Conservation (phyloP, 2,797 vertebrate genomes). For the Enteromius trimaculatus region DNA sequence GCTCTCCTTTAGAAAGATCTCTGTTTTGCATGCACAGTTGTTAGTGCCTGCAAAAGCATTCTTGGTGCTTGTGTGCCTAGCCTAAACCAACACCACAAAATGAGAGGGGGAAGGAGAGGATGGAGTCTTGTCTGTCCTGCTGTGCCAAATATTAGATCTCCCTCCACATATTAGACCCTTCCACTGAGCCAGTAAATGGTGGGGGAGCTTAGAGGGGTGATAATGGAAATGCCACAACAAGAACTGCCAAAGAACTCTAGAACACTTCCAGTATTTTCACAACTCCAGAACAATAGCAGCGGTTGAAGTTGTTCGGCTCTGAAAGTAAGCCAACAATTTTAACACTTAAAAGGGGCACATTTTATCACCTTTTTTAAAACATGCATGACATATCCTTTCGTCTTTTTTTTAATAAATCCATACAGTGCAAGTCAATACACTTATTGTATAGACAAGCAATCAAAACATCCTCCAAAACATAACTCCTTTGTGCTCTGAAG, state of each 20-base stretch:
- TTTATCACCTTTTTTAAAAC: background rate
- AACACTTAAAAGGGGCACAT: background rate
- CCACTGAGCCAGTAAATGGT: slow-evolving; percentile 74
- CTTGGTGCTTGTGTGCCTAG: slow-evolving; percentile 47
- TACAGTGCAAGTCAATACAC: background rate
- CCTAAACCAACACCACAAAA: slow-evolving; percentile 60
- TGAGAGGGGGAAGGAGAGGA: slow-evolving; percentile 61
- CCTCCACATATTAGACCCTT: slow-evolving; percentile 84
- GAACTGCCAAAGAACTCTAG: slow-evolving; percentile 48
- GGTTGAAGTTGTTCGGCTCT: slow-evolving; percentile 18
- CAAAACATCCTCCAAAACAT: background rate
- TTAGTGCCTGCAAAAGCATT: slow-evolving; percentile 50
- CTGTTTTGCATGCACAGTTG: slow-evolving; percentile 45
- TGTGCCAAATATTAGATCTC: slow-evolving; percentile 84
- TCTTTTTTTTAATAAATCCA: too few relatives aligned
- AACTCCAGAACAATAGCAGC: slow-evolving; percentile 40
- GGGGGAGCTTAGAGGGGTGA: slow-evolving; percentile 44
- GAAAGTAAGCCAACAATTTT: slow-evolving; percentile 30
- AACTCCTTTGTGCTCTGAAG: background rate
- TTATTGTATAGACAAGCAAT: background rate
- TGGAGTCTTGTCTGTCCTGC: slow-evolving; percentile 80
- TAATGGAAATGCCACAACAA: slow-evolving; percentile 52
- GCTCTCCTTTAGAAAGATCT: slow-evolving; percentile 12
- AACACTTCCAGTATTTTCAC: slow-evolving; percentile 49
- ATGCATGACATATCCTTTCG: background rate